phyloP scores from a whole-genome alignment of 1,140 invertebrate genomes.

The Lordiphosa stackelbergi region DNA sequence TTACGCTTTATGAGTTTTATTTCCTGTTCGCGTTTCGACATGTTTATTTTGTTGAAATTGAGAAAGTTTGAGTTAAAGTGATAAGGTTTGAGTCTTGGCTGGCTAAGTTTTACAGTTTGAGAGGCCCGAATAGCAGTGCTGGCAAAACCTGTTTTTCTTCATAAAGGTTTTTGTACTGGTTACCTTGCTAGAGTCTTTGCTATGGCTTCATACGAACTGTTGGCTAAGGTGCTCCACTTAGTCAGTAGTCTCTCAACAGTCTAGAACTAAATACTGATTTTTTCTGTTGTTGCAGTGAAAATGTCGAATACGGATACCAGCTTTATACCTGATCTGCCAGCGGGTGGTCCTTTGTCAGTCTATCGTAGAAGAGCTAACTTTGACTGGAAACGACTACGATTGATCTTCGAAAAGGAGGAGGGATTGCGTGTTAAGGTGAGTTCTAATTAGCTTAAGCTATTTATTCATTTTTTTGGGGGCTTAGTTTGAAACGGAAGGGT shows the following conservation, averaged over 20 bases:
- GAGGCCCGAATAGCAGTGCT: not conserved
- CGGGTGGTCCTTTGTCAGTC: slow-evolving; percentile 82
- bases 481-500: too few species aligned
- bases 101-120: slow-evolving; percentile 6
- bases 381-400: slow-evolving; percentile 87
- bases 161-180: slow-evolving; percentile 10
- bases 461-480: too few species aligned
- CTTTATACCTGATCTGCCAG: slow-evolving; percentile 80
- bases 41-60: slow-evolving; percentile 2
- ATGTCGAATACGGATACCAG: slow-evolving; percentile 61
- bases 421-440: slow-evolving; percentile 82
- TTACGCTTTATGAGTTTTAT: slow-evolving; percentile 34
- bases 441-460: too few species aligned
- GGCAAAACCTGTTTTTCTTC: slow-evolving; percentile 5
- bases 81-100: slow-evolving; percentile 4
- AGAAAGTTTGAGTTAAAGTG: slow-evolving; percentile 1
- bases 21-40: slow-evolving; percentile 37
- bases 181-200: slow-evolving; percentile 11
- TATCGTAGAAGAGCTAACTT: slow-evolving; percentile 87
- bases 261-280: slow-evolving; percentile 2
- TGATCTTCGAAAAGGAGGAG: slow-evolving; percentile 85
- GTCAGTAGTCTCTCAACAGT: slow-evolving; percentile 1
- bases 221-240: slow-evolving; percentile 28
- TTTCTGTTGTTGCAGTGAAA: slow-evolving; percentile 1
- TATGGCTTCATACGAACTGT: slow-evolving; percentile 28